Conservation (phyloP, 2,888 invertebrate species). For the Heliothis peltigera region DNA sequence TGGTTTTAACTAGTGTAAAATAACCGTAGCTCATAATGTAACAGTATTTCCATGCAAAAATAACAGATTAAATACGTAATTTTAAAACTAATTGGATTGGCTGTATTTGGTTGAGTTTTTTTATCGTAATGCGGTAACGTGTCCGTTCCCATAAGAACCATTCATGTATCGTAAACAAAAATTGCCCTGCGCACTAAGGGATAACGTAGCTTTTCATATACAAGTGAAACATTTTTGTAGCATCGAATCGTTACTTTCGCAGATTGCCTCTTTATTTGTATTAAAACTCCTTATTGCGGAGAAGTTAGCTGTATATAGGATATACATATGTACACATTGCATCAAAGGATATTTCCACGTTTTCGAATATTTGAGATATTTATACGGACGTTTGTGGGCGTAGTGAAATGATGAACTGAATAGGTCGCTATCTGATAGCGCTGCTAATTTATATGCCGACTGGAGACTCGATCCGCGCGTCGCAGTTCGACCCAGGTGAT, state of each 20-base stretch:
- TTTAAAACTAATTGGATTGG: neutral
- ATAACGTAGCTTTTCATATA: too few relatives aligned
- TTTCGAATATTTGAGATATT: constrained; percentile 12
- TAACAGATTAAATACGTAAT: neutral
- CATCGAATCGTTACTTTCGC: neutral
- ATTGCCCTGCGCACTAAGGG: neutral
- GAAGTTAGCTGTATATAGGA: neutral
- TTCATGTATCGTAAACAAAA: neutral
- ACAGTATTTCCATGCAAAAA: neutral
- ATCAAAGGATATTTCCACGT: neutral
- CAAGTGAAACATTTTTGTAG: neutral
- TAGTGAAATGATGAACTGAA: constrained; percentile 12
- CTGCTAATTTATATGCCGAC: constrained; percentile 12
- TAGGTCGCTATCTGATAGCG: constrained; percentile 14
- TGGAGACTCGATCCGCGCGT: constrained; percentile 5
- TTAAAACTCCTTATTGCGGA: neutral
- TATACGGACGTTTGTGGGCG: neutral
- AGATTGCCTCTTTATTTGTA: neutral
- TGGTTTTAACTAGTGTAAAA: neutral
- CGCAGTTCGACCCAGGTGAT: constrained; percentile 1
- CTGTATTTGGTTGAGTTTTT: neutral
- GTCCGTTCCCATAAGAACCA: neutral
- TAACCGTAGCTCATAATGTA: neutral
- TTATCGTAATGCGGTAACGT: neutral
- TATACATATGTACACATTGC: neutral